phyloP scores from a whole-genome alignment of 2,888 invertebrate genomes.

The Orthosia cruda region DNA sequence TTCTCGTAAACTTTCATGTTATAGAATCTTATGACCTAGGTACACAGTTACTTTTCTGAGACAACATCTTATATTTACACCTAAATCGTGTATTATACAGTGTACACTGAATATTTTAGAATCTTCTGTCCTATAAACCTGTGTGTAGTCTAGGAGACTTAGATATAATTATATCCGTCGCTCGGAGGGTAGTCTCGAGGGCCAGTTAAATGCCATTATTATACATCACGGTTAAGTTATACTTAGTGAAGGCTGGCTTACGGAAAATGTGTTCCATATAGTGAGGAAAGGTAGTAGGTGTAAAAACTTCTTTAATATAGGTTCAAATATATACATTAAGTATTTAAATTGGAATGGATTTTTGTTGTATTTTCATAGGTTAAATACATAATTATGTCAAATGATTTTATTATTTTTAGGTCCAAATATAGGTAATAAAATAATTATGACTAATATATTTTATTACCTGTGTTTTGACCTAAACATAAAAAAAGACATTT shows the following conservation, averaged over 20 bases:
- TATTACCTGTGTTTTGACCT: not conserved
- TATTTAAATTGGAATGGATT: constrained; percentile 1
- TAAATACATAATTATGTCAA: no score
- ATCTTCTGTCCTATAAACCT: constrained; percentile 8
- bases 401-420: no score
- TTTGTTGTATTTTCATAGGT: constrained; percentile 9
- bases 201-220: constrained; percentile 27
- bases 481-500: not conserved
- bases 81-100: constrained; percentile 4
- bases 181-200: constrained; percentile 22
- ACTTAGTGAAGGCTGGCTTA: constrained; percentile 13
- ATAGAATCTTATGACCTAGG: not conserved
- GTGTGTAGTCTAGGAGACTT: constrained; percentile 22
- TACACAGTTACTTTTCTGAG: constrained; percentile 18
- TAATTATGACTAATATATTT: not conserved
- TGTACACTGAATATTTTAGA: constrained; percentile 48
- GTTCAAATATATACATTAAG: not conserved
- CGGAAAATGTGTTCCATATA: constrained; percentile 20
- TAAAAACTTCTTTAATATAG: not conserved
- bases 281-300: not conserved
- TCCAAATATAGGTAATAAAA: no score
- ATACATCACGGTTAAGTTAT: constrained; percentile 16
- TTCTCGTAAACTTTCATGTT: not conserved
- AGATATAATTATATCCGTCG: constrained; percentile 36
- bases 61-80: constrained; percentile 6